These are phyloP conservation scores for Phrynosoma platyrhinos DNA, from an alignment of 2,113 vertebrate genomes.

Conservation along the genomic window DNA sequence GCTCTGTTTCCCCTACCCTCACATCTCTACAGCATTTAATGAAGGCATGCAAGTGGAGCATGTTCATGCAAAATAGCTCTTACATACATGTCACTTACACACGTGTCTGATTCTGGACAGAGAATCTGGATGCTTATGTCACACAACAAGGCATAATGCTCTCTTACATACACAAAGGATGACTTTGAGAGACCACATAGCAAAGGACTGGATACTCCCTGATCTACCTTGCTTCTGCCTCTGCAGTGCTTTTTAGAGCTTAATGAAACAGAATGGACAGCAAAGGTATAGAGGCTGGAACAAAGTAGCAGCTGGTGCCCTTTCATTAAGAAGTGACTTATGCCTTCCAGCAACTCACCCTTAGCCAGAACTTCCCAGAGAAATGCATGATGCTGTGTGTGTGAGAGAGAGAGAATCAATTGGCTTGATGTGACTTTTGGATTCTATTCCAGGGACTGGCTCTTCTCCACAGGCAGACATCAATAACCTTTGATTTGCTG, in stretches of 20 bases:
- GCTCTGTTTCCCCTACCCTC: too few species aligned
- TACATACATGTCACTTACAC: not conserved
- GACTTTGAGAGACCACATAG: too few species aligned
- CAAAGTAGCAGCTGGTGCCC: conserved; percentile 15
- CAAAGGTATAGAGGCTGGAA: conserved; percentile 30
- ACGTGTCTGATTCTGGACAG: not conserved
- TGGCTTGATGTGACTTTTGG: conserved; percentile 59
- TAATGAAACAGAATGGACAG: not conserved
- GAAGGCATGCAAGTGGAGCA: not conserved
- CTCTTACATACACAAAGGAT: not conserved
- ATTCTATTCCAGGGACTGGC: conserved; percentile 50
- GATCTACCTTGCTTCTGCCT: not conserved
- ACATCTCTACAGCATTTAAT: not conserved
- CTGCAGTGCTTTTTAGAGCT: not conserved
- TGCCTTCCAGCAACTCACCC: conserved; percentile 35
- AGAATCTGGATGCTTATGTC: not conserved
- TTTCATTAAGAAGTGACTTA: not conserved
- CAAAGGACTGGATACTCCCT: not conserved
- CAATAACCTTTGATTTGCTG: conserved; percentile 59
- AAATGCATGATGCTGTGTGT: not conserved
- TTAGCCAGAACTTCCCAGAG: conserved; percentile 37
- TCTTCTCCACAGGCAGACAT: conserved; percentile 59
- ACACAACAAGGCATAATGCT: not conserved
- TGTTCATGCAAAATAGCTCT: not conserved
- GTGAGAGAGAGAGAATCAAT: conserved; percentile 47